Percentiles rank a stretch among this genome's conserved stretches.
Evolutionary conservation across 2,113 vertebrate genomes (phyloP).

Genomic region (Malaclemys terrapin): DNA sequence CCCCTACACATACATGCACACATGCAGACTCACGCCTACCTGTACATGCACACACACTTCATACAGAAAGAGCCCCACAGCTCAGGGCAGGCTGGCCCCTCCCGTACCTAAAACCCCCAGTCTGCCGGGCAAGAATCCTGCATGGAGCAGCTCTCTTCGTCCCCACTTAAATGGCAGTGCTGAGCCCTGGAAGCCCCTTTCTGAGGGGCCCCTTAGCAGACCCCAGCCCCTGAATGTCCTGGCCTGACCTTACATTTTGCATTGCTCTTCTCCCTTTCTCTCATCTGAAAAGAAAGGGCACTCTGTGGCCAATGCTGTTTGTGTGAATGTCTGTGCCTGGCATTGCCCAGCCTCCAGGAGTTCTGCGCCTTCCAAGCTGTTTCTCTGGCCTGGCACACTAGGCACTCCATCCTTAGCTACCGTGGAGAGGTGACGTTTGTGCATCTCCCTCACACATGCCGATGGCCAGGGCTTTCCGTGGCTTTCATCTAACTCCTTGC

Average conservation of each 20-base stretch:
- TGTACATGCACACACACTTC: not conserved
- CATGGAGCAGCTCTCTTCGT: not conserved
- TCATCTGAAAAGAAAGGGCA: not conserved
- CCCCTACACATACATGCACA: not conserved
- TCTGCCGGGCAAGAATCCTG: not conserved
- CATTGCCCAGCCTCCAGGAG: not conserved
- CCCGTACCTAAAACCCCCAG: not conserved
- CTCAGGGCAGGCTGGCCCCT: not conserved
- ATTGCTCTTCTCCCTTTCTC: not conserved
- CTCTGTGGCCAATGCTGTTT: not conserved
- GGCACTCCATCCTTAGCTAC: not conserved
- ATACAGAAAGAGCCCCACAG: not conserved
- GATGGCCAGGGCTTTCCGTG: not conserved
- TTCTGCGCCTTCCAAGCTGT: not conserved
- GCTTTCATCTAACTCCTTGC: not conserved
- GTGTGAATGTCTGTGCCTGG: not conserved
- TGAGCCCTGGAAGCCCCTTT: not conserved
- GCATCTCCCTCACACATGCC: not conserved
- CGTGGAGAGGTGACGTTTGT: not conserved
- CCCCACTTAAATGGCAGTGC: not conserved
- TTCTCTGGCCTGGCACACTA: not conserved
- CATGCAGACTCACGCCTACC: not conserved
- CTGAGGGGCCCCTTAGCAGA: not conserved
- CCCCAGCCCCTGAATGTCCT: not conserved
- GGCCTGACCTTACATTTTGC: not conserved